Evolutionary conservation across 2,888 invertebrate genomes (phyloP), one percentile per base, ranked within the genome.

Genomic region (Formica aserva): DNA sequence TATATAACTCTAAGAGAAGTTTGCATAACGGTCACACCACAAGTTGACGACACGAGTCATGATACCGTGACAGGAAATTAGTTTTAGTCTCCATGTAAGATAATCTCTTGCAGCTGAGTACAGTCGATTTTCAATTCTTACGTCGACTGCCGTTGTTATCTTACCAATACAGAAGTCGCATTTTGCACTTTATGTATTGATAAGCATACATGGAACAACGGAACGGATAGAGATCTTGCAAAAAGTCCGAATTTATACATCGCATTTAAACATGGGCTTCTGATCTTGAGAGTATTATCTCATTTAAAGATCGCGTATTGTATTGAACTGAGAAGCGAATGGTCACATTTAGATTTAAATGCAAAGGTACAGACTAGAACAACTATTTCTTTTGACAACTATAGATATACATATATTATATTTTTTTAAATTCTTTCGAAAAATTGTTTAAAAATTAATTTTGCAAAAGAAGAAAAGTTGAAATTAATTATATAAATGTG

Each of bases 61-160:
- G 82, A 81, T 82, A 81, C 38, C 65, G 38, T 45, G 60, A 60
- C 74, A 60, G 74, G 78, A 80, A 84, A 88, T 85, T 85, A 85
- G 87, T 87, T 85, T 78, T 80, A 65, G 77, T 82, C 84, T 62
- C 60, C 81, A 67, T 71, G 76, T 67, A 35, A 74, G 63, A 55
- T 62, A 80, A 57, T 75, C 48, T 69, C 75, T 63, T 35, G 18
- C 60, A n/a, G 15, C 63, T 69, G 66, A 41, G 63, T n/a, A 11
- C 62, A 76, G 35, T 82, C 66, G 45, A 84, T 85, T 57, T 67
- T 82, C 63, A 72, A 52, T 67, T 83, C 55, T 67, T 75, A 75
- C 83, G 29, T 69, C 77, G 32, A 22, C 15, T 29, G 13, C 41
- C 15, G 55, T 32, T 72, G 45, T 72, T 80, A 72, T 80, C 78